A percentile compares a stretch with the other conserved stretches of the same genome.
Evolutionary conservation across 1,140 invertebrate genomes (phyloP).

Genomic region (Trigoniulus corallinus): DNA sequence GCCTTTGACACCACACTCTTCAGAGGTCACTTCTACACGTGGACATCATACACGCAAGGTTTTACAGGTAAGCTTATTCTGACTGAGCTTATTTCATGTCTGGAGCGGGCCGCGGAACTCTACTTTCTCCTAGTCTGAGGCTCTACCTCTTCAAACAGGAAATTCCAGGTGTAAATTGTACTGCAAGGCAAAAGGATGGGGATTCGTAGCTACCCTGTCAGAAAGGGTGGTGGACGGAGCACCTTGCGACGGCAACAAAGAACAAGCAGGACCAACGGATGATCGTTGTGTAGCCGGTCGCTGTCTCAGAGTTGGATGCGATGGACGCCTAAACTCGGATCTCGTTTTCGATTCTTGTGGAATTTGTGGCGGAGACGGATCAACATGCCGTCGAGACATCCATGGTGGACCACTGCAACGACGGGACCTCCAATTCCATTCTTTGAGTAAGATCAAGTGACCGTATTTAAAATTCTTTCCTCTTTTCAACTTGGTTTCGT

Average conservation of each 20-base stretch:
- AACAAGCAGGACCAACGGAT: not conserved
- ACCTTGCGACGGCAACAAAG: slow-evolving; percentile 27
- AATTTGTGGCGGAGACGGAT: slow-evolving; percentile 46
- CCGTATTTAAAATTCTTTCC: not conserved
- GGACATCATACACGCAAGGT: slow-evolving; percentile 63
- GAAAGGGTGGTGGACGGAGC: slow-evolving; percentile 69
- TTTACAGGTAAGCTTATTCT: slow-evolving; percentile 34
- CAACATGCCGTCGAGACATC: slow-evolving; percentile 32
- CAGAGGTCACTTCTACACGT: slow-evolving; percentile 52
- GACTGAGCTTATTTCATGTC: not conserved
- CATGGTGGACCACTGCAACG: not conserved
- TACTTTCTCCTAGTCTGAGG: too few species aligned
- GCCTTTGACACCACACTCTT: slow-evolving; percentile 43
- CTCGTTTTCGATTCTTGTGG: slow-evolving; percentile 39
- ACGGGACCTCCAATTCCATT: not conserved
- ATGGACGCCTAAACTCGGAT: slow-evolving; percentile 47
- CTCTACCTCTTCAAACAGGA: slow-evolving; percentile 32
- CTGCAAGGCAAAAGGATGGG: slow-evolving; percentile 61
- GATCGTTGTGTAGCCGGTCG: not conserved
- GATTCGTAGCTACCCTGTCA: slow-evolving; percentile 77
- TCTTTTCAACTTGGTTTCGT: not conserved
- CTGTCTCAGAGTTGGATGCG: slow-evolving; percentile 50
- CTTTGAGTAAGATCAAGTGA: not conserved
- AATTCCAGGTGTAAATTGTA: slow-evolving; percentile 64
- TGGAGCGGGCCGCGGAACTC: too few species aligned